Evolutionary conservation across 1,140 invertebrate genomes (phyloP).

Genomic region (Ridgeia piscesae): DNA sequence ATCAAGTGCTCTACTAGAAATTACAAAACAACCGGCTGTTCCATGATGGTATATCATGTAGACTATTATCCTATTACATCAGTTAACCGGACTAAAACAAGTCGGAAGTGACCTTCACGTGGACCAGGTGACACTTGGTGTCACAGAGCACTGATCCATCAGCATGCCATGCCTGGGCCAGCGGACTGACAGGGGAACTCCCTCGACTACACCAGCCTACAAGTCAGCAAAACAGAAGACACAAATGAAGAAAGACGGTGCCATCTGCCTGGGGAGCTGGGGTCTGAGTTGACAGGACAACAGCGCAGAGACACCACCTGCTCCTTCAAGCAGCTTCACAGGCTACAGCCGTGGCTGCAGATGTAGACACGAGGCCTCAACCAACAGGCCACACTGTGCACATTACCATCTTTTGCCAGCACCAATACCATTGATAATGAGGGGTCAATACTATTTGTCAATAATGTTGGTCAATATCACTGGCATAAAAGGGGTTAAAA

Average conservation of each 20-base stretch:
- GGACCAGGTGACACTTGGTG: not conserved
- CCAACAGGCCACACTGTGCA: too few relatives aligned
- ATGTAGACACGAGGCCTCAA: not conserved
- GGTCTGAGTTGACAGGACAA: not conserved
- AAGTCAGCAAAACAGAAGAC: not conserved
- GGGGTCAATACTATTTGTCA: too few relatives aligned
- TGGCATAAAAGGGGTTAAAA: too few relatives aligned
- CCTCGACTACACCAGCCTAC: not conserved
- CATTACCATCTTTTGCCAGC: too few relatives aligned
- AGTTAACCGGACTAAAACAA: not conserved
- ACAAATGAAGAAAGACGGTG: not conserved
- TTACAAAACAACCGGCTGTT: not conserved
- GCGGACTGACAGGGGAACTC: not conserved
- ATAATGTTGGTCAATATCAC: too few relatives aligned
- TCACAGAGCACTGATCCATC: not conserved
- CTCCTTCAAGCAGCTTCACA: not conserved
- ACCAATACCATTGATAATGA: too few relatives aligned
- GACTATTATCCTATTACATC: not conserved
- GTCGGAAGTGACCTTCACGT: not conserved
- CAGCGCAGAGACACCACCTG: not conserved
- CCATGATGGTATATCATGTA: not conserved
- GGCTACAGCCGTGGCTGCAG: too few relatives aligned
- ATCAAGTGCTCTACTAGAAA: not conserved
- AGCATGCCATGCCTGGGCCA: not conserved
- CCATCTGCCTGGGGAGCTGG: not conserved